These are phyloP conservation scores for Lanius collurio DNA, from an alignment of 2,113 vertebrate species.

Conservation along the genomic window DNA sequence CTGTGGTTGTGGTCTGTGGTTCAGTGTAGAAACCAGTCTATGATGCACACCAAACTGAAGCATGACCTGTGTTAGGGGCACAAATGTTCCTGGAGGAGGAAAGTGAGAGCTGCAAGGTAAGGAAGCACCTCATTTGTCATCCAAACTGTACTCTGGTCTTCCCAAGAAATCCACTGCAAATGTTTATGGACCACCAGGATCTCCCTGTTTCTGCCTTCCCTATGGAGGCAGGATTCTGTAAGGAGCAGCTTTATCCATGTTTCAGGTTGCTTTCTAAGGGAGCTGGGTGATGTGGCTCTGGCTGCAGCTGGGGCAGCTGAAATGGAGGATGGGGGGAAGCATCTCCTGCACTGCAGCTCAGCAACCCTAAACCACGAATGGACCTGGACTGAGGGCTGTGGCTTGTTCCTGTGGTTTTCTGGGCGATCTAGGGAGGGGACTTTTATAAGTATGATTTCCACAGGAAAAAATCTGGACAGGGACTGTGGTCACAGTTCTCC, in stretches of 20 bases:
- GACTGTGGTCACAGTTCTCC: not conserved
- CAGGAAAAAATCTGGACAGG: not conserved
- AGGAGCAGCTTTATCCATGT: not conserved
- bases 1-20: not conserved
- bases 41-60: not conserved
- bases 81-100: not conserved
- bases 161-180: not conserved
- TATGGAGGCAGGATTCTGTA: accelerated
- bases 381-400: not conserved
- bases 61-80: not conserved
- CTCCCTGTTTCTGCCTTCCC: not conserved
- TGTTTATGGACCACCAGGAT: not conserved
- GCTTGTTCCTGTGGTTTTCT: not conserved
- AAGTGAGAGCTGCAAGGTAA: not conserved
- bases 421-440: not conserved
- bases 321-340: not conserved
- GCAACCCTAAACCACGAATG: accelerated
- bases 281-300: not conserved
- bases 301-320: not conserved
- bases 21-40: not conserved
- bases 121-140: not conserved
- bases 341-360: not conserved
- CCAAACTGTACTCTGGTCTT: not conserved
- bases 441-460: not conserved
- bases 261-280: not conserved